A percentile compares a stretch with the other conserved stretches of the same genome.
Conservation (phyloP, 1,140 invertebrate genomes). For the Mesaphorura yosii region DNA sequence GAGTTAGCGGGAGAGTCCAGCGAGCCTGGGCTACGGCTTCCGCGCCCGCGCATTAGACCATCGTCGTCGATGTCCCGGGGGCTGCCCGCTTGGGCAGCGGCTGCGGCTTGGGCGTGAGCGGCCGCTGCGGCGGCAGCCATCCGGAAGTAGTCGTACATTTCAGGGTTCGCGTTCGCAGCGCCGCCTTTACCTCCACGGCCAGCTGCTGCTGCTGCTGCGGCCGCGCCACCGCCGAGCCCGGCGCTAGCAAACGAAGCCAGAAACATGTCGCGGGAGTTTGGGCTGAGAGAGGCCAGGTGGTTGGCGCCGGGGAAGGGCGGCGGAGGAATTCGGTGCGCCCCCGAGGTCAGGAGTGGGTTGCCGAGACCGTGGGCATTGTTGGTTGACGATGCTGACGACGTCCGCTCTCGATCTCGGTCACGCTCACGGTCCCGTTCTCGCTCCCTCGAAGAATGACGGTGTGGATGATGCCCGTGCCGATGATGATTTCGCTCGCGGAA, state of each 20-base stretch:
- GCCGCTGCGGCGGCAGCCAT: slow-evolving; percentile 1
- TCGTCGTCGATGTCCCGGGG: slow-evolving; percentile 8
- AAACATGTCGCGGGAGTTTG: slow-evolving; percentile 29
- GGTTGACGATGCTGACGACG: slow-evolving; percentile 10
- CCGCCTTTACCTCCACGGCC: too few species aligned
- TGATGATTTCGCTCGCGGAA: slow-evolving; percentile 10
- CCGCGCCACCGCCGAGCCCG: too few species aligned
- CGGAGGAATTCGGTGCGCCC: not conserved
- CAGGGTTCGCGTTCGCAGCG: too few species aligned
- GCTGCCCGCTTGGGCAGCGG: not conserved
- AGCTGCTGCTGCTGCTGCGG: too few species aligned
- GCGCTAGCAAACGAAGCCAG: slow-evolving; percentile 26
- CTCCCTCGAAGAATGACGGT: slow-evolving; percentile 2
- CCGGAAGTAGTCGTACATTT: slow-evolving; percentile 29
- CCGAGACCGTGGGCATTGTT: too few species aligned
- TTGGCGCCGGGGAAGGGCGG: slow-evolving; percentile 20
- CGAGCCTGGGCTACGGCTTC: slow-evolving; percentile 26
- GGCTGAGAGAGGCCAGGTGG: slow-evolving; percentile 25
- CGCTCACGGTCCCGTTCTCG: slow-evolving; percentile 12
- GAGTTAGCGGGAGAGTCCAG: slow-evolving; percentile 31
- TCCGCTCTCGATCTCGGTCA: slow-evolving; percentile 5
- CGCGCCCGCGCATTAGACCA: slow-evolving; percentile 16
- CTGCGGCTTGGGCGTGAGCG: not conserved
- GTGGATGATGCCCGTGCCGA: slow-evolving; percentile 22
- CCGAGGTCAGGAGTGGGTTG: not conserved